phyloP scores from a whole-genome alignment of 2,888 invertebrate species.

The Orthosia gracilis region DNA sequence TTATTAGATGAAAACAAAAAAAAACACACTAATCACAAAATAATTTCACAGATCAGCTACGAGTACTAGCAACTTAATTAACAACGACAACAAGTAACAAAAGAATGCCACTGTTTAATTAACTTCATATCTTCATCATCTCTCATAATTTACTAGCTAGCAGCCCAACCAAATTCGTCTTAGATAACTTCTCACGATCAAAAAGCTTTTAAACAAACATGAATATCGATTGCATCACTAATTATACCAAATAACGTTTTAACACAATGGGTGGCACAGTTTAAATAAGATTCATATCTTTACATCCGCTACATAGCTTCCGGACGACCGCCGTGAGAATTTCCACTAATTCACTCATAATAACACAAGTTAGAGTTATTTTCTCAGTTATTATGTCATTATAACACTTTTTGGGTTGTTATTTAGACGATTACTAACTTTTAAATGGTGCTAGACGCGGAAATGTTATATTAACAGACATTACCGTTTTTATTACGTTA shows the following conservation, averaged over 20 bases:
- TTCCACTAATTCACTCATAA: constrained; percentile 54
- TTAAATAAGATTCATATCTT: constrained; percentile 66
- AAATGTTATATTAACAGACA: constrained; percentile 53
- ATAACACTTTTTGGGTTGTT: constrained; percentile 57
- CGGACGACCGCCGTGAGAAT: constrained; percentile 65
- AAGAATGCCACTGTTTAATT: constrained; percentile 32
- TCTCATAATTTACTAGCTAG: neutral
- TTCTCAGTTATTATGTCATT: constrained; percentile 66
- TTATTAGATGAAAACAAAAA: too few species aligned
- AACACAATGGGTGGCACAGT: constrained; percentile 65
- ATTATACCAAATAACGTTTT: constrained; percentile 64
- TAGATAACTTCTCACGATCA: constrained; percentile 64
- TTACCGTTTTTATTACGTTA: constrained; percentile 57
- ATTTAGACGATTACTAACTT: constrained; percentile 44
- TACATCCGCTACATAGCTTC: constrained; percentile 61
- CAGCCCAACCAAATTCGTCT: constrained; percentile 26
- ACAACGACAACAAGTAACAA: constrained; percentile 12
- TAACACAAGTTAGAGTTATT: constrained; percentile 55
- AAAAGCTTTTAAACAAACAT: constrained; percentile 63
- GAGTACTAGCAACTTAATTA: constrained; percentile 9
- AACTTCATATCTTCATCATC: constrained; percentile 37
- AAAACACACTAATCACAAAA: neutral
- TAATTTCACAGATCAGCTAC: neutral
- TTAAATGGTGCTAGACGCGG: constrained; percentile 40
- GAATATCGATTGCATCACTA: constrained; percentile 72